Base-by-base conservation (phyloP, 1,140 invertebrate species). In the Phymastichus coffea region DNA sequence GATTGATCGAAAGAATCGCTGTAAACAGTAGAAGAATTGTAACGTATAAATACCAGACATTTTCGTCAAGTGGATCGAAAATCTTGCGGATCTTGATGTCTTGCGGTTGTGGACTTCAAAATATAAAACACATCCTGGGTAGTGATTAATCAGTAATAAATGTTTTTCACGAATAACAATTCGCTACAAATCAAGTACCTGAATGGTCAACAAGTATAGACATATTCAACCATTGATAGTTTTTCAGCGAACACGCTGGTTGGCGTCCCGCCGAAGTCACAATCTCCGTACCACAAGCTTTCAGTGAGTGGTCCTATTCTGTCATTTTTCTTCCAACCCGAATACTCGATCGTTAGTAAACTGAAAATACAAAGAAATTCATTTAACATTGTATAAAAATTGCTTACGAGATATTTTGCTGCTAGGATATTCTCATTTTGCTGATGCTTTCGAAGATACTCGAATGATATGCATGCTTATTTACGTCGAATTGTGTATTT, bases 71-170 rank as follows among this genome's bases (percentile, higher is more conserved):
- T 19, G 70, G 69, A n/a, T 58, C 46, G 0, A 71, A 44, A 23
- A 71, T 40, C 23, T 54, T 9, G 22, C 38, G 47, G 0, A 65
- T 20, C 28, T 68, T 62, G 2, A 62, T 44, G n/a, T 40, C 51
- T 23, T 14, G 22, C 1, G 63, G 51, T 7, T 67, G 63, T 22
- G 62, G 15, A 2, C 61, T 65, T 22, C 61, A 67, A 63, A 71
- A 69, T 43, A 69, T 64, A 38, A 69, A 71, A 35, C 67, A 69
- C 0, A 67, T 66, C 30, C 67, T 70, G 3, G 12, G 6, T 7
- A 33, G 28, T 33, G 6, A 33, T 7, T 33, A 7, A 33, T 12
- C 6, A 7, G 12, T 7, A 33, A 7, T 7, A 6, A 40, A 40
- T n/a, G 22, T 40, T 10, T 14, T 37, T 33, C 17, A n/a, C 22